These are phyloP conservation scores for Heterocephalus glaber DNA, from an alignment of 2,113 vertebrate species.

Conservation along the genomic window DNA sequence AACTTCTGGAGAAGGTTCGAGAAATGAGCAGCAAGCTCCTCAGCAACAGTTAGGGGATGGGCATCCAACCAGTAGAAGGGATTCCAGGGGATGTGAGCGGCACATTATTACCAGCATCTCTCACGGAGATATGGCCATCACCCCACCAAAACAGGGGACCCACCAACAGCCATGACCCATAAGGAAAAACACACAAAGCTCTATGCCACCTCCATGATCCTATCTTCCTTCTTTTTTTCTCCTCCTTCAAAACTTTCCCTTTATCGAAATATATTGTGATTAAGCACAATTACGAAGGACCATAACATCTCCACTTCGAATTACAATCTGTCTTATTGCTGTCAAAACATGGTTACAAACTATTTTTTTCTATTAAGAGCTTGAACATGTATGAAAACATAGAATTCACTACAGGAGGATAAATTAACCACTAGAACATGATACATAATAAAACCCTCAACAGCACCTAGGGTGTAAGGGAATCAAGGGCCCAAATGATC, in stretches of 20 bases:
- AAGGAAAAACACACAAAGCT: not conserved
- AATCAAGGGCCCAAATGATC: not conserved
- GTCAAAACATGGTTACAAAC: constrained; percentile 82
- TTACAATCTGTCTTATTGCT: constrained; percentile 78
- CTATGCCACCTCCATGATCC: not conserved
- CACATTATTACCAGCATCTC: not conserved
- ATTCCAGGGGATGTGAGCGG: not conserved
- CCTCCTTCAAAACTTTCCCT: constrained; percentile 62
- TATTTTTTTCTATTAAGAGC: constrained; percentile 73
- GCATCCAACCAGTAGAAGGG: not conserved
- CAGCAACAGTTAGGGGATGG: not conserved
- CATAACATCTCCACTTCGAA: constrained; percentile 75
- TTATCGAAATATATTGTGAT: constrained; percentile 78
- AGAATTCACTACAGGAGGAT: constrained; percentile 50
- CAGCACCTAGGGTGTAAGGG: not conserved
- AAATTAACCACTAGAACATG: constrained; percentile 6
- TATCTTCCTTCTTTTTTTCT: not conserved
- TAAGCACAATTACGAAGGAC: constrained; percentile 77
- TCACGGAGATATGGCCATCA: not conserved
- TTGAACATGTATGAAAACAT: constrained; percentile 72
- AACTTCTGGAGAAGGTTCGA: not conserved
- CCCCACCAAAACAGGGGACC: not conserved
- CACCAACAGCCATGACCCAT: not conserved
- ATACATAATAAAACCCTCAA: not conserved
- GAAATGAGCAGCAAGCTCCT: not conserved